Evolutionary conservation across 2,888 invertebrate species (phyloP), one percentile per base, ranked within the genome.

Genomic region (Drosophila kuntzei): DNA sequence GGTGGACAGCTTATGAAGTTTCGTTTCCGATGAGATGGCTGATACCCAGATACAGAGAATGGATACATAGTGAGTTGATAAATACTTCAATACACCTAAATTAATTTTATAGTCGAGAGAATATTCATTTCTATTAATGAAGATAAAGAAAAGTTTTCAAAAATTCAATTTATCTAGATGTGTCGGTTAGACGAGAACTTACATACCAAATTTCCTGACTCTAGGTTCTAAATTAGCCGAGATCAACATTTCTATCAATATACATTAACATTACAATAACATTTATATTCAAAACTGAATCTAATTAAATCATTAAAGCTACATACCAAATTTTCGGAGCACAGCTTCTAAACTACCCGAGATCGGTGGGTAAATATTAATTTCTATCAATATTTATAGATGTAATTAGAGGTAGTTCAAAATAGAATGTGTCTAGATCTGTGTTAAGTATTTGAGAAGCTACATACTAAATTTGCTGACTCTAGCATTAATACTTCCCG

Each of bases 1-100:
- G 70, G 70, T 43, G 55, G 41, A 27, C 51, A 67, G 29, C 18
- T 53, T 43, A 29, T 39, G 37, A 25, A 39, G 27, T 29, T 41
- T 18, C 12, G 44, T 22, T 36, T 34, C 11, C 41, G 32, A 22
- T 22, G 11, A 16, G 34, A 16, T 6, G 20, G 3, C 12, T 16
- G 12, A 8, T 12, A 27, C 51, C 12, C 1, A 14, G 16, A 41
- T 27, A 12, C 11, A 14, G 18, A 14, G 18, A 39, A 5, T 9
- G 5, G 11, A 39, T 5, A 39, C 6, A 0, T 14, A 3, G 37
- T 37, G 37, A 39, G 5, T 39, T 12, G 4, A 11, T 39, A 18
- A 2, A 37, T 16, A n/a, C 11, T 4, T 32, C 29, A 32, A 32
- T 32, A 27, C 7, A 27, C 8, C 8, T 25, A 25, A 1, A 7